Base-by-base conservation (phyloP, 2,113 vertebrate genomes). In the Bucco capensis region DNA sequence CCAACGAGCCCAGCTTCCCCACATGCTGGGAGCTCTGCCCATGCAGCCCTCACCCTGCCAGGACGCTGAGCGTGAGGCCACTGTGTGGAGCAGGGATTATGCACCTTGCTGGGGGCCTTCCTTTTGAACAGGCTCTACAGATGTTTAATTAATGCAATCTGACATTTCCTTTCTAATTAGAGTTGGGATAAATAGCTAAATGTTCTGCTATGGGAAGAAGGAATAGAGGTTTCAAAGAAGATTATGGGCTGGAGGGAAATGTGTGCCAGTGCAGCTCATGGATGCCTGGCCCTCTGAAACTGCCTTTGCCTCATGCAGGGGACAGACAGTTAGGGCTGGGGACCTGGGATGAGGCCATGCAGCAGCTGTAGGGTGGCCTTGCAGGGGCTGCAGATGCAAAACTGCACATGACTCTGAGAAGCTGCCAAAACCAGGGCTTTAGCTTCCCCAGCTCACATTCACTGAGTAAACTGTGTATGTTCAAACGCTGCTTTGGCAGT, bases 31-130 rank as follows among this genome's bases (percentile, higher is more conserved):
- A 28, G 74, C 7, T 57, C 49, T 62, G n/a, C 61, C 25, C 38
- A 23, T 21, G 54, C 30, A 74, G 40, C 17, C 16, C 35, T 56
- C 14, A 0, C 18, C 25, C 23, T 5, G 1, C 19, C 0, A 0
- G 42, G 56, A 31, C 2, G 7, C 3, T 0, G 33, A 67, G 72
- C 0, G 0, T 1, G 19, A 24, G 33, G 33, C 50, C 2, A 1
- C 19, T 4, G 19, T 33, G 9, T 9, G 4, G 23, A 12, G 38
- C 37, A 5, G 37, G 60, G n/a, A 44, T 62, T 23, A 31, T 14
- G 57, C 46, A 28, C 23, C 54, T 61, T 18, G 8, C 25, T 16
- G 5, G 1, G 35, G 27, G 40, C 0, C 0, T 47, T 46, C 54
- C 64, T 67, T 71, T 61, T 84, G 35, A 92, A 82, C 0, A 0